Evolutionary conservation across 2,113 vertebrate species (phyloP).

Genomic region (Tamias sibiricus): DNA sequence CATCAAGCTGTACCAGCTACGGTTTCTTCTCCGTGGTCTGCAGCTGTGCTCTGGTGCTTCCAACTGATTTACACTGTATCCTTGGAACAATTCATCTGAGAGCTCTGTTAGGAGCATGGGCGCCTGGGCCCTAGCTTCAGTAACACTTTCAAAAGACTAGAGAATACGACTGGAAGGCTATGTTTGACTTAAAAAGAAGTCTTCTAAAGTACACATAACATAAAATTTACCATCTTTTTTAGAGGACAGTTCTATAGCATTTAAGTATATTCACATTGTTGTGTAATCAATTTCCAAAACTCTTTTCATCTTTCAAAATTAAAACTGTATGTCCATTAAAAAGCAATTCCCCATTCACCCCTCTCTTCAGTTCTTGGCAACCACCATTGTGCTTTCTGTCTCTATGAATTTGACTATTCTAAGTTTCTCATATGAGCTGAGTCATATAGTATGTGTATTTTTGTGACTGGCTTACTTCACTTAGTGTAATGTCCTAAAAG

Average conservation of each 20-base stretch:
- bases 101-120: background rate
- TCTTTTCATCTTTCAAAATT: background rate
- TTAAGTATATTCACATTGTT: background rate
- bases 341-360: background rate
- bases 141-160: background rate
- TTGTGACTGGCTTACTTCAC: background rate
- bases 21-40: background rate
- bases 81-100: background rate
- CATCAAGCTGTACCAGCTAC: background rate
- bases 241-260: background rate
- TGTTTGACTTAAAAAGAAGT: background rate
- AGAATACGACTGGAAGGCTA: background rate
- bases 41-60: background rate
- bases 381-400: background rate
- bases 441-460: background rate
- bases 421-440: background rate
- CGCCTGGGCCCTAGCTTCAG: background rate
- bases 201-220: background rate
- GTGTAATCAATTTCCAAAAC: background rate
- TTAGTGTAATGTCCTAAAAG: background rate
- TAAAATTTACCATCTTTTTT: background rate
- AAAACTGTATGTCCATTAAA: background rate
- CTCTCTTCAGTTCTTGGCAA: background rate
- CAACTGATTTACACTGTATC: background rate
- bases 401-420: background rate